Conservation (phyloP, 1,140 invertebrate genomes). For the Ylistrum balloti region DNA sequence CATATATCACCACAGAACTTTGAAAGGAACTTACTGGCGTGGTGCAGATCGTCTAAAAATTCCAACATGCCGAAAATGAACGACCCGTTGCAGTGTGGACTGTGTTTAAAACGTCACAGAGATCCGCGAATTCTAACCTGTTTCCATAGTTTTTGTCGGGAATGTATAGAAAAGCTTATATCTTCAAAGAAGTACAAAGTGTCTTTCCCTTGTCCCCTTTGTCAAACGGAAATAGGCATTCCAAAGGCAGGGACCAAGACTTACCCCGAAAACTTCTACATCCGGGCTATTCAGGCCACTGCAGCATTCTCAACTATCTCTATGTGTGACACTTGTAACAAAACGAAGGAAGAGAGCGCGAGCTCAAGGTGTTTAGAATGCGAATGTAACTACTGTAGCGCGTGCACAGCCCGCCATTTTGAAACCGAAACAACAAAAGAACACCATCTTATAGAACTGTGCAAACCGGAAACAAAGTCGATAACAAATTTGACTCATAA, state of each 20-base stretch:
- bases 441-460: slow-evolving; percentile 56
- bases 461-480: slow-evolving; percentile 50
- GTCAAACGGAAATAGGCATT: slow-evolving; percentile 52
- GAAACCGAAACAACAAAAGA: slow-evolving; percentile 48
- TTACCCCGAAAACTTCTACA: slow-evolving; percentile 57
- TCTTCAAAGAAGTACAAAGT: slow-evolving; percentile 49
- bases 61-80: slow-evolving; percentile 12
- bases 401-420: slow-evolving; percentile 51
- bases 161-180: slow-evolving; percentile 57
- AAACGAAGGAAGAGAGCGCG: slow-evolving; percentile 44
- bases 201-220: slow-evolving; percentile 59
- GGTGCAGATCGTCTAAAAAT: too few relatives aligned
- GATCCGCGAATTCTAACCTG: slow-evolving; percentile 59
- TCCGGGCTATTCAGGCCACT: slow-evolving; percentile 60
- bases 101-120: slow-evolving; percentile 56
- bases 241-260: slow-evolving; percentile 58
- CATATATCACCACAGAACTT: background rate
- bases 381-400: slow-evolving; percentile 56
- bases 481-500: slow-evolving; percentile 62
- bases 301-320: slow-evolving; percentile 59
- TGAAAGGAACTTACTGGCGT: background rate
- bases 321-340: slow-evolving; percentile 57
- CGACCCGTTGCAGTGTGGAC: slow-evolving; percentile 55
- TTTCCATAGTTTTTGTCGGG: slow-evolving; percentile 59
- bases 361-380: slow-evolving; percentile 57